These are phyloP conservation scores for Shargacucullia verbasci DNA, from an alignment of 2,888 invertebrate species.

Conservation along the genomic window DNA sequence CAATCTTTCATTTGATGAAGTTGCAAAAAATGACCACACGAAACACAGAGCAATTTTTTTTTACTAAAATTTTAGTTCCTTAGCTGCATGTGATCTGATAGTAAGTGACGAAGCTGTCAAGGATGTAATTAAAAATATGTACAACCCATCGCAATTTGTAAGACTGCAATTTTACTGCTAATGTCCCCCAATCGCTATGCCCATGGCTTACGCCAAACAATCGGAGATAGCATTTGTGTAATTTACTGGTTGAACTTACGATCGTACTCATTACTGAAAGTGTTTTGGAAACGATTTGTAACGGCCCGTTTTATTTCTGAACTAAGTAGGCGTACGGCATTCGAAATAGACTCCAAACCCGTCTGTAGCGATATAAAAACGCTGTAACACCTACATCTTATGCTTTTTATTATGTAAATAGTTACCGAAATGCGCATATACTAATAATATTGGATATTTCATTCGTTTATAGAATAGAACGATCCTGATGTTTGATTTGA, in stretches of 20 bases:
- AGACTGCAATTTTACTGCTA: too few relatives aligned
- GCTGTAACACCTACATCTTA: conserved; percentile 34
- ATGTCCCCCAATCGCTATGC: too few relatives aligned
- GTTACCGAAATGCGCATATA: conserved; percentile 34
- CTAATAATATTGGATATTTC: conserved; percentile 40
- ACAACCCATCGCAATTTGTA: too few relatives aligned
- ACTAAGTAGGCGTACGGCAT: conserved; percentile 53
- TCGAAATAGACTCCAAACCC: conserved; percentile 42
- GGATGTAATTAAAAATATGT: too few relatives aligned
- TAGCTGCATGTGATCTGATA: too few relatives aligned
- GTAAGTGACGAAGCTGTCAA: too few relatives aligned
- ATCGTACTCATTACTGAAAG: conserved; percentile 80
- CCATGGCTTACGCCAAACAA: conserved; percentile 51
- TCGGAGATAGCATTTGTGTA: conserved; percentile 72
- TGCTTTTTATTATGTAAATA: conserved; percentile 54
- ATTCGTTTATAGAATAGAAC: conserved; percentile 50
- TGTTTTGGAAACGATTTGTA: conserved; percentile 78
- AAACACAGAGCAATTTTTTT: too few relatives aligned
- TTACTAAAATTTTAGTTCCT: too few relatives aligned
- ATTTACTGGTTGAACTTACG: conserved; percentile 79
- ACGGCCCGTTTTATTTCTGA: conserved; percentile 69
- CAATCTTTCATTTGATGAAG: too few relatives aligned
- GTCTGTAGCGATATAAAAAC: conserved; percentile 51
- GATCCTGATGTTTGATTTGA: conserved; percentile 51
- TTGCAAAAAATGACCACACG: too few relatives aligned